Percentiles rank a stretch among this genome's conserved stretches.
Evolutionary conservation across 2,113 vertebrate genomes (phyloP).

Genomic region (Austrofundulus limnaeus): DNA sequence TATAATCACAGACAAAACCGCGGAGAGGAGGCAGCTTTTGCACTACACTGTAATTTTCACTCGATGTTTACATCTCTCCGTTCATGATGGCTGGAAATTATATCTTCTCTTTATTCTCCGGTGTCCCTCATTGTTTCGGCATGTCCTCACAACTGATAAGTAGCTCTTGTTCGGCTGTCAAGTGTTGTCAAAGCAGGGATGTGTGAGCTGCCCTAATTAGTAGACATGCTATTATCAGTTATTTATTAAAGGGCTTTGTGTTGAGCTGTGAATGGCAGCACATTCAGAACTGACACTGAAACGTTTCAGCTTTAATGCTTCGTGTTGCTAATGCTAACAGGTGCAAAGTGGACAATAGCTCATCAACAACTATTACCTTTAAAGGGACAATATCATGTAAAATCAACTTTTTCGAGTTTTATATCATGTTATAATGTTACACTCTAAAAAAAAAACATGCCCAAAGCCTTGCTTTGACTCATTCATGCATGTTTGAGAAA

Average conservation of each 20-base stretch:
- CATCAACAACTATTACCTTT: no score
- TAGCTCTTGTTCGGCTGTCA: conserved; percentile 3
- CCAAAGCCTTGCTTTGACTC: no score
- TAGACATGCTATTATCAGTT: neutral
- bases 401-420: no score
- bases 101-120: conserved; percentile 9
- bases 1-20: conserved; percentile 37
- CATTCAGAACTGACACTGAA: no score
- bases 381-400: no score
- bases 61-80: conserved; percentile 23
- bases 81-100: conserved; percentile 25
- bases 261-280: neutral
- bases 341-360: no score
- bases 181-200: conserved; percentile 15
- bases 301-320: no score
- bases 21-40: conserved; percentile 4
- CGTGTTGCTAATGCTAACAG: no score
- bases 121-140: conserved; percentile 22
- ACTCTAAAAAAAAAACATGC: no score
- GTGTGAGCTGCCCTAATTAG: neutral
- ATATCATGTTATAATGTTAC: no score
- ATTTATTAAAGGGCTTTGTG: neutral
- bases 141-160: conserved; percentile 24
- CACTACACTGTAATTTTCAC: conserved; percentile 36
- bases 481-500: no score